phyloP scores from a whole-genome alignment of 2,888 invertebrate species.

The Tetropium fuscum region DNA sequence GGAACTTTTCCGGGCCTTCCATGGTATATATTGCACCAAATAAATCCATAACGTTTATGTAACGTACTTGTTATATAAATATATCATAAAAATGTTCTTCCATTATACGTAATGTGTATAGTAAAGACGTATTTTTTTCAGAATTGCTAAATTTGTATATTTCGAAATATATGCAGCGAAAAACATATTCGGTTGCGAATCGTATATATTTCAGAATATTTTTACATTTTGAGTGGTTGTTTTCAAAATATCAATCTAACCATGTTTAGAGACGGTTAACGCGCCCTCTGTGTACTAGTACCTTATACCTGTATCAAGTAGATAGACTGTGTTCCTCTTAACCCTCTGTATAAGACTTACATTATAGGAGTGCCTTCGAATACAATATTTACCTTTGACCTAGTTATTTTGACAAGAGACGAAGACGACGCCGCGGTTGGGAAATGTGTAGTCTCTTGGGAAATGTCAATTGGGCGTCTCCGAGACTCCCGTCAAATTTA shows the following conservation, averaged over 20 bases:
- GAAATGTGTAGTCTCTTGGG: conserved; percentile 2
- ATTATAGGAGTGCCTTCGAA: conserved; percentile 64
- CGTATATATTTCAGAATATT: neutral
- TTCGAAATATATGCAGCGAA: neutral
- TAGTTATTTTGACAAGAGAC: conserved; percentile 26
- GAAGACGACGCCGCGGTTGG: neutral
- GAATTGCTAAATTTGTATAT: neutral
- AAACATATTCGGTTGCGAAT: neutral
- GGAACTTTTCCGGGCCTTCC: neutral
- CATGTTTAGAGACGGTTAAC: neutral
- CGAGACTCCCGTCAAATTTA: conserved; percentile 33
- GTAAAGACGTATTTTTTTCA: conserved; percentile 20
- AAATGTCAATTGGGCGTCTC: conserved; percentile 9
- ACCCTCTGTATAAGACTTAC: conserved; percentile 54
- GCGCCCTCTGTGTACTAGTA: neutral
- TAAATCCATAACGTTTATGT: conserved; percentile 21
- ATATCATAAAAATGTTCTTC: conserved; percentile 41
- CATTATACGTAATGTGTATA: conserved; percentile 34
- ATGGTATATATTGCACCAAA: conserved; percentile 40
- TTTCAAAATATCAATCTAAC: neutral
- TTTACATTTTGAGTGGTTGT: neutral
- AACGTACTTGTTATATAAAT: too few relatives aligned
- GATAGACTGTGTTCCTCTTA: conserved; percentile 47
- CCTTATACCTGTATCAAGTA: conserved; percentile 21
- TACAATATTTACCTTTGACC: conserved; percentile 49